phyloP scores from a whole-genome alignment of 2,888 invertebrate species.

The Nebria brevicollis region DNA sequence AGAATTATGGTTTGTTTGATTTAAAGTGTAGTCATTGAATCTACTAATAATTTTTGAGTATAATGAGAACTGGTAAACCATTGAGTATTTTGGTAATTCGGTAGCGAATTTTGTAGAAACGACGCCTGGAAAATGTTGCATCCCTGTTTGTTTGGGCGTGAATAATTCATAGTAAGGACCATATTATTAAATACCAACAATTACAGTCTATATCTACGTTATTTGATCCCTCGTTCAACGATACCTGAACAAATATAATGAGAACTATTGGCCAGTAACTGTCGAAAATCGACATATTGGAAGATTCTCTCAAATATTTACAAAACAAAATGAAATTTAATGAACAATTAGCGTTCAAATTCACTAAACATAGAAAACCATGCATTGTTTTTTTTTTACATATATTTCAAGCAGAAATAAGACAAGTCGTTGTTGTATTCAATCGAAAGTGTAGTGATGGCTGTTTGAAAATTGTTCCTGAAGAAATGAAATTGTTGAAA shows the following conservation, averaged over 20 bases:
- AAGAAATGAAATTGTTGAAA: neutral
- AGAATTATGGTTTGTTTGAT: too few species aligned
- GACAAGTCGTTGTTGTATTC: neutral
- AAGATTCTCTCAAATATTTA: constrained; percentile 42
- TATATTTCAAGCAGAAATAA: neutral
- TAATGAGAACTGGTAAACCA: neutral
- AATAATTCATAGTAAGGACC: constrained; percentile 29
- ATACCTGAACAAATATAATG: constrained; percentile 62
- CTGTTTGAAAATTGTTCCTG: neutral
- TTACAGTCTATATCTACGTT: constrained; percentile 57
- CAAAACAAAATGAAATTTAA: constrained; percentile 28
- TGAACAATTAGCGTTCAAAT: constrained; percentile 15
- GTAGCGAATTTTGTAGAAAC: neutral
- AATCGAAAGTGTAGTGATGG: neutral
- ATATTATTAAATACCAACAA: constrained; percentile 29
- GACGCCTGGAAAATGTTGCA: constrained; percentile 4
- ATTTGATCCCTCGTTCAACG: constrained; percentile 63
- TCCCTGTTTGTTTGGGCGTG: constrained; percentile 29
- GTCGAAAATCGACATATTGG: constrained; percentile 32
- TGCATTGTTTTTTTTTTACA: neutral
- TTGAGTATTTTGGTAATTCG: neutral
- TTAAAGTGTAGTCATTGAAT: too few species aligned
- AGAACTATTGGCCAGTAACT: constrained; percentile 51
- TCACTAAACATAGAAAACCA: constrained; percentile 8
- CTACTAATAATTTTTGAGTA: too few species aligned